Evolutionary conservation across 2,797 vertebrate species (phyloP), one percentile per base, ranked within the genome.

Genomic region (Crenichthys baileyi): DNA sequence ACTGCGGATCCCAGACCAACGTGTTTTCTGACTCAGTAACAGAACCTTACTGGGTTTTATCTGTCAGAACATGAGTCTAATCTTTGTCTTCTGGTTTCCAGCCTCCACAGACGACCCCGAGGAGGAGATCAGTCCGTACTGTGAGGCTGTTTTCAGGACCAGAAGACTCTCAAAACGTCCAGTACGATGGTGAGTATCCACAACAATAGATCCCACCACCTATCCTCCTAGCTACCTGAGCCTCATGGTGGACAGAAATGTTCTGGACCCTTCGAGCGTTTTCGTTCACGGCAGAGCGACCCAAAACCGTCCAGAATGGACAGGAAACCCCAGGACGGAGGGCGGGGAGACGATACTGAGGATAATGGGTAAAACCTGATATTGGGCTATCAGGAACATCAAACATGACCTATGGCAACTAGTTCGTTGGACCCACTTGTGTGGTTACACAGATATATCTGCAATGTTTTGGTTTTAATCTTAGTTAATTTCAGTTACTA

Each of bases 111-210:
- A 94, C 0, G 93, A 94, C 0, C 90, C 90, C 0, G 96, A 97
- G 68, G 96, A 95, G 3, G 93, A 94, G 5, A 93, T 98, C 84
- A 97, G 95, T 74, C 97, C 98, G 0, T 99, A 99, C 94, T 96
- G 97, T 7, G 98, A 98, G 85, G 96, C 97, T 1, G 88, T 97
- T 78, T 97, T 97, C 70, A 95, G 95, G 36, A 94, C 87, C 3
- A 83, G 87, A 58, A 88, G 89, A n/a, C n/a, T n/a, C n/a, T n/a
- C n/a, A n/a, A n/a, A n/a, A n/a, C n/a, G n/a, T n/a, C n/a, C n/a
- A n/a, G n/a, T n/a, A n/a, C n/a, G n/a, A n/a, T n/a, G n/a, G n/a
- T n/a, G n/a, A n/a, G n/a, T n/a, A n/a, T n/a, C n/a, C n/a, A n/a
- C n/a, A n/a, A n/a, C n/a, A n/a, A n/a, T n/a, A n/a, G n/a, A n/a